Percentiles rank a stretch among this genome's conserved stretches.
Conservation (phyloP, 2,888 invertebrate genomes). For the Tipula lateralis region DNA sequence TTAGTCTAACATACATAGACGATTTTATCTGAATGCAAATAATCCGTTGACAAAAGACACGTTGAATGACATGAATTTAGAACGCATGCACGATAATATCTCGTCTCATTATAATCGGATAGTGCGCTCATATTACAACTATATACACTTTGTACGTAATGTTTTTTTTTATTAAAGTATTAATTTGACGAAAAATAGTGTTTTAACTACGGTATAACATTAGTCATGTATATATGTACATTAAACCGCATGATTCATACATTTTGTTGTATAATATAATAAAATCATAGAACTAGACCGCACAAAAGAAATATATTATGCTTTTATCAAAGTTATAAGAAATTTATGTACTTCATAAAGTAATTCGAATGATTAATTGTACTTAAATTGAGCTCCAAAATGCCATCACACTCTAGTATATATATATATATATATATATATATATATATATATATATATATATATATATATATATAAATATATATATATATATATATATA, state of each 20-base stretch:
- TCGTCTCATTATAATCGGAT: not conserved
- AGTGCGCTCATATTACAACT: not conserved
- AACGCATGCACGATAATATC: not conserved
- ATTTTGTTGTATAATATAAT: not conserved
- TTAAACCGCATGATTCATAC: not conserved
- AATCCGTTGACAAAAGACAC: not conserved
- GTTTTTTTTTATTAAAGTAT: not conserved
- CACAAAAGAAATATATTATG: not conserved
- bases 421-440: too few species aligned
- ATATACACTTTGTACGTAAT: not conserved
- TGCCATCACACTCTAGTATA: not conserved
- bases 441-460: too few species aligned
- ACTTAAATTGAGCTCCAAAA: not conserved
- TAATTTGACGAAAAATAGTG: not conserved
- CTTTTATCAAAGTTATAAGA: not conserved
- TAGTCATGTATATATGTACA: not conserved
- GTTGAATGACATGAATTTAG: not conserved
- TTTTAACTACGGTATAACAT: not conserved
- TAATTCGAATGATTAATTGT: not conserved
- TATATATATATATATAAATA: too few species aligned
- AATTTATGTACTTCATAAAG: not conserved
- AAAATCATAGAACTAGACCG: not conserved
- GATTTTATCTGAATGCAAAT: not conserved
- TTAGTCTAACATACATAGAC: not conserved
- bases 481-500: too few species aligned